A percentile compares a stretch with the other conserved stretches of the same genome.
Evolutionary conservation across 2,888 invertebrate species (phyloP).

Genomic region (Acronicta alni): DNA sequence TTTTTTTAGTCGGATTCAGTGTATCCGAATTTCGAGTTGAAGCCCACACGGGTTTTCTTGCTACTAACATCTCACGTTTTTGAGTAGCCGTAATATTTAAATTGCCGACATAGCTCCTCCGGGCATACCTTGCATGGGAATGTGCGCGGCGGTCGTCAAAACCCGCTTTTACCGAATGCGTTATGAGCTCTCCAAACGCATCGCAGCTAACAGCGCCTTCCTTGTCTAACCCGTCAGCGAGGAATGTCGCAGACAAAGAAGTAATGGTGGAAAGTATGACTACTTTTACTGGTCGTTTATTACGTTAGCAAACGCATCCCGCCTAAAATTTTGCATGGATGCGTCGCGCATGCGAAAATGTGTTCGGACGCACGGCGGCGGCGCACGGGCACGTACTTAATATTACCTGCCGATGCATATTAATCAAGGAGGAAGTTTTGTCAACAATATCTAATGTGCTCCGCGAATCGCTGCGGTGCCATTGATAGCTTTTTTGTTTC

Average conservation of each 20-base stretch:
- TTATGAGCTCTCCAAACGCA: conserved; percentile 81
- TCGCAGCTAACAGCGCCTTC: conserved; percentile 72
- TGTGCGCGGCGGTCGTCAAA: conserved; percentile 84
- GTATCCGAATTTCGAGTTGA: conserved; percentile 78
- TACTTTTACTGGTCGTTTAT: conserved; percentile 79
- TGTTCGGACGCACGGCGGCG: conserved; percentile 66
- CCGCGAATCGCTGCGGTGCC: conserved; percentile 79
- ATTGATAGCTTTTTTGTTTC: conserved; percentile 83
- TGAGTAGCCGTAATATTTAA: conserved; percentile 88
- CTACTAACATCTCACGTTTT: conserved; percentile 88
- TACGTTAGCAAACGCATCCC: conserved; percentile 86
- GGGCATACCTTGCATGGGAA: conserved; percentile 88
- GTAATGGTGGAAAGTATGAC: conserved; percentile 77
- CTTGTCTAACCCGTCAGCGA: conserved; percentile 78
- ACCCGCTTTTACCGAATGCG: conserved; percentile 87
- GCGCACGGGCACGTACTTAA: conserved; percentile 81
- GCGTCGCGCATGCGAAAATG: conserved; percentile 86
- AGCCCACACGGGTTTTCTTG: conserved; percentile 86
- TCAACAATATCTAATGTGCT: conserved; percentile 89
- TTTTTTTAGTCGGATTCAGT: conserved; percentile 81
- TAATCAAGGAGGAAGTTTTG: conserved; percentile 88
- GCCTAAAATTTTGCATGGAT: conserved; percentile 89
- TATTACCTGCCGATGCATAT: conserved; percentile 88
- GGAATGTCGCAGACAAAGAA: conserved; percentile 75
- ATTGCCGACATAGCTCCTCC: conserved; percentile 87